A percentile compares a stretch with the other conserved stretches of the same genome.
Evolutionary conservation across 2,888 invertebrate genomes (phyloP).

Genomic region (Thelaira solivaga): DNA sequence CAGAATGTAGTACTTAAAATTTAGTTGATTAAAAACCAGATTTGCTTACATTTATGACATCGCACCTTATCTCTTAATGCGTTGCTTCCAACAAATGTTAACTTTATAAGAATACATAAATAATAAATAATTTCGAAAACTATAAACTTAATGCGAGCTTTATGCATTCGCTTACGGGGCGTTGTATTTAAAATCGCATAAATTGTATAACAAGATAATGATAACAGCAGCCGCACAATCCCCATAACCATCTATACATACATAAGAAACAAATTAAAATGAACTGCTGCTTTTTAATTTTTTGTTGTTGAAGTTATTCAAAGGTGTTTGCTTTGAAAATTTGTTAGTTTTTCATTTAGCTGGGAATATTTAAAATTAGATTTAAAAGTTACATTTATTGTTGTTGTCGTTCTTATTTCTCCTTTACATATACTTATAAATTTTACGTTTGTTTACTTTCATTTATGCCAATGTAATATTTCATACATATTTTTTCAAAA

Average conservation of each 20-base stretch:
- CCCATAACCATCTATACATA: slow-evolving; percentile 4
- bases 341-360: slow-evolving; percentile 43
- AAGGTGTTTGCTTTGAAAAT: slow-evolving; percentile 37
- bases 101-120: slow-evolving; percentile 17
- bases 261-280: slow-evolving; percentile 34
- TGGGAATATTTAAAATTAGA: slow-evolving; percentile 22
- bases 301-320: background rate
- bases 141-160: slow-evolving; percentile 56
- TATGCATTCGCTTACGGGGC: slow-evolving; percentile 48
- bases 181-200: slow-evolving; percentile 57
- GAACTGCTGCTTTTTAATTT: background rate
- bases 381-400: slow-evolving; percentile 13
- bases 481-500: slow-evolving; percentile 29
- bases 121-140: slow-evolving; percentile 26
- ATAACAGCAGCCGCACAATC: slow-evolving; percentile 28
- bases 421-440: slow-evolving; percentile 14
- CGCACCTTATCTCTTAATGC: slow-evolving; percentile 33
- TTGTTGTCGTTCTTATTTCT: slow-evolving; percentile 17
- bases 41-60: slow-evolving; percentile 1
- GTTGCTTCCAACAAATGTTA: slow-evolving; percentile 29
- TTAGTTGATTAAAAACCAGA: background rate
- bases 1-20: slow-evolving; percentile 14
- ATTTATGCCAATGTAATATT: slow-evolving; percentile 49
- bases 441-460: slow-evolving; percentile 54
- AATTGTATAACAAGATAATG: slow-evolving; percentile 52